A percentile compares a stretch with the other conserved stretches of the same genome.
Evolutionary conservation across 2,113 vertebrate genomes (phyloP).

Genomic region (Ursus arctos): DNA sequence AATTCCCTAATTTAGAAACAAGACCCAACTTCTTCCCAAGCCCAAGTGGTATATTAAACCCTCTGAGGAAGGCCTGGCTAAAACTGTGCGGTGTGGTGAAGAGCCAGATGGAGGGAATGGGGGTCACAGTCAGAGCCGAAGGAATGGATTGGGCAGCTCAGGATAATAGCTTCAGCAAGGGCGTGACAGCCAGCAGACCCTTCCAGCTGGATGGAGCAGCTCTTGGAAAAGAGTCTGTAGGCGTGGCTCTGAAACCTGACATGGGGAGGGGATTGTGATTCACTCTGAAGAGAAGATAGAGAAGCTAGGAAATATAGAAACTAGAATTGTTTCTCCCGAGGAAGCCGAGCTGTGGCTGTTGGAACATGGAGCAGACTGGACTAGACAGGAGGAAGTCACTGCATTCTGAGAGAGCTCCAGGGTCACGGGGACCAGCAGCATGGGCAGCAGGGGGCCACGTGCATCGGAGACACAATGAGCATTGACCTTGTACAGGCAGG

Average conservation of each 20-base stretch:
- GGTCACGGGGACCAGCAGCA: accelerated
- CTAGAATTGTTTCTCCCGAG: accelerated
- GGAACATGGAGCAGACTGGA: accelerated
- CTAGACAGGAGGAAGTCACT: accelerated
- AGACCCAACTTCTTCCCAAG: not conserved
- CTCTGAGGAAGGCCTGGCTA: not conserved
- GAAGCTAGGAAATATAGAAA: not conserved
- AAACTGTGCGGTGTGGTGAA: accelerated
- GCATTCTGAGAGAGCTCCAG: accelerated
- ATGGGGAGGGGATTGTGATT: accelerated
- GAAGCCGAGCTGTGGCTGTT: accelerated
- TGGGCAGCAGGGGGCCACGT: accelerated
- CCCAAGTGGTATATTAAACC: not conserved
- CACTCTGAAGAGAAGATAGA: not conserved
- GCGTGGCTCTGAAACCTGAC: accelerated
- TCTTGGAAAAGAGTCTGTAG: accelerated
- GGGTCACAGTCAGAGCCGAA: not conserved
- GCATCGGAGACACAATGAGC: accelerated
- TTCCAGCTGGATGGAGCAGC: not conserved
- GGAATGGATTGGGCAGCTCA: accelerated
- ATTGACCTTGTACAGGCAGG: not conserved
- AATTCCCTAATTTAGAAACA: not conserved
- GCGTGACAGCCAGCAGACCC: accelerated
- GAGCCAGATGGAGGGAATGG: accelerated
- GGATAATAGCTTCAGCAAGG: accelerated